Evolutionary conservation across 2,113 vertebrate genomes (phyloP).

Genomic region (Calidris pugnax): DNA sequence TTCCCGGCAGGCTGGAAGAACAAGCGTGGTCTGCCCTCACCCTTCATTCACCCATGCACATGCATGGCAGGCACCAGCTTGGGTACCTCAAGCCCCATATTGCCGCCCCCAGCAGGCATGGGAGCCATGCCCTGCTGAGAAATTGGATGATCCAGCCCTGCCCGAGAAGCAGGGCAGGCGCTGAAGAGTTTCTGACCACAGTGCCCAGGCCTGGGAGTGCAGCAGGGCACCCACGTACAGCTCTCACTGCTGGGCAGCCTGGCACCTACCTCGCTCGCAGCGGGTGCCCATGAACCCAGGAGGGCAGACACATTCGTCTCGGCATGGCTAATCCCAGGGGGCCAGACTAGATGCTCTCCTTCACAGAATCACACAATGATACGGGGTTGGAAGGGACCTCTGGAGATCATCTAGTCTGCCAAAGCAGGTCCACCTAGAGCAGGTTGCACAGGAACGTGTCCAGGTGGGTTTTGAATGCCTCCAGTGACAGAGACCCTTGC

Average conservation of each 20-base stretch:
- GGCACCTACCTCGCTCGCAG: slow-evolving; percentile 88
- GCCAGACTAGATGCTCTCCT: too few species aligned
- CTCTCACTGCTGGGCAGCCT: background rate
- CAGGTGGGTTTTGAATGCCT: too few species aligned
- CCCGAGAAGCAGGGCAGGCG: background rate
- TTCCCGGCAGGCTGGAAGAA: slow-evolving; percentile 86
- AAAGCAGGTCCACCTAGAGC: too few species aligned
- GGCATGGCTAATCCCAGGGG: too few species aligned
- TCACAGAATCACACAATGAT: too few species aligned
- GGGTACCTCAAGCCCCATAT: fast-evolving
- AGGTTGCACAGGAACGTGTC: too few species aligned
- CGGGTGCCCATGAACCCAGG: slow-evolving; percentile 94
- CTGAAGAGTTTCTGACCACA: background rate
- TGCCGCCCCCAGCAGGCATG: fast-evolving
- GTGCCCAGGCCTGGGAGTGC: background rate
- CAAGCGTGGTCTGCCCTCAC: background rate
- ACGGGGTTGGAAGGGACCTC: too few species aligned
- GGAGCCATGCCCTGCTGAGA: background rate
- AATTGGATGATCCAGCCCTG: background rate
- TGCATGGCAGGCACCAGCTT: fast-evolving
- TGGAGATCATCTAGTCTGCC: too few species aligned
- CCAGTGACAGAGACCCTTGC: background rate
- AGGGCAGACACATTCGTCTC: slow-evolving; percentile 92
- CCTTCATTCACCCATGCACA: background rate
- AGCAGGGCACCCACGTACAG: background rate